Evolutionary conservation across 92 coral and sea anemone species (phyloP).

Genomic region (Meandrina meandrites): DNA sequence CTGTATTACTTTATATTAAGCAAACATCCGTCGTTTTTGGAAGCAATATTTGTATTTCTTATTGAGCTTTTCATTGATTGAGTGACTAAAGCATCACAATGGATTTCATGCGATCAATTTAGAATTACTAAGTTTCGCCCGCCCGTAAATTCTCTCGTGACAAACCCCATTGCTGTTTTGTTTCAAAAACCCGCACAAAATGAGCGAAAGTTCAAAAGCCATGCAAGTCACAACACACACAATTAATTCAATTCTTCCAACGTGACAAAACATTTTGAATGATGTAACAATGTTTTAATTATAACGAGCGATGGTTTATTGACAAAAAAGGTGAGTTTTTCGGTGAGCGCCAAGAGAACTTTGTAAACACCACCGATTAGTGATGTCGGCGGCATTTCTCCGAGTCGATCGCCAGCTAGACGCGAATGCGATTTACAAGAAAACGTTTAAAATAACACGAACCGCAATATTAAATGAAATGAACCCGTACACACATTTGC

Average conservation of each 20-base stretch:
- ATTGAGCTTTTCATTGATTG: constrained; percentile 16
- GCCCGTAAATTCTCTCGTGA: not conserved
- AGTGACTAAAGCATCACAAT: not conserved
- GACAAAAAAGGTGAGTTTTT: constrained; percentile 18
- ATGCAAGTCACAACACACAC: not conserved
- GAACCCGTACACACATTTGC: not conserved
- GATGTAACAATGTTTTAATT: constrained; percentile 30
- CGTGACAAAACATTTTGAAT: constrained; percentile 19
- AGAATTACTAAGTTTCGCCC: not conserved
- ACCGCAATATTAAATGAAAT: constrained; percentile 1
- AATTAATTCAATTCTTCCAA: constrained; percentile 5
- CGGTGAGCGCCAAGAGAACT: constrained; percentile 16
- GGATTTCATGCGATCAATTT: not conserved
- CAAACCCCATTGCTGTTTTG: not conserved
- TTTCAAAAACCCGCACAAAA: not conserved
- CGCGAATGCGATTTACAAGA: constrained; percentile 18
- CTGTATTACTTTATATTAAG: constrained; percentile 17
- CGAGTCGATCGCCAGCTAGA: not conserved
- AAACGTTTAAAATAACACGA: not conserved
- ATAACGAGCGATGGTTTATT: constrained; percentile 21
- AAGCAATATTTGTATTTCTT: constrained; percentile 28
- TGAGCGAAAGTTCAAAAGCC: not conserved
- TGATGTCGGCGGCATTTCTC: not conserved
- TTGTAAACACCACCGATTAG: constrained; percentile 5
- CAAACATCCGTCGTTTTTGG: constrained; percentile 25